phyloP scores from a whole-genome alignment of 1,140 invertebrate species.

The Drosophila melanica region DNA sequence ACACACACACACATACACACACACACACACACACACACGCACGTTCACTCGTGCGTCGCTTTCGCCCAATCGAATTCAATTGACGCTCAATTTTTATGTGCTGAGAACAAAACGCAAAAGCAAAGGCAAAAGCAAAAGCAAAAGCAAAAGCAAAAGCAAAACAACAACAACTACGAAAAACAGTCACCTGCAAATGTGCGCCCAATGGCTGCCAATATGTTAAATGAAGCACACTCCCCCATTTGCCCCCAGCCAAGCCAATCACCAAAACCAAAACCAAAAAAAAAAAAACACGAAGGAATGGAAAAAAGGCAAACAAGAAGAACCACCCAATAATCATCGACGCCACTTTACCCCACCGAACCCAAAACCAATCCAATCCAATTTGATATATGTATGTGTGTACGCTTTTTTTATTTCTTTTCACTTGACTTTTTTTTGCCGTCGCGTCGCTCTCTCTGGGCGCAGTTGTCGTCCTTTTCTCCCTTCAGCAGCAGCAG shows the following conservation, averaged over 20 bases:
- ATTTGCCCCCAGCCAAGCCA: constrained; percentile 10
- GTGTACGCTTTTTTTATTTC: constrained; percentile 24
- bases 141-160: constrained; percentile 17
- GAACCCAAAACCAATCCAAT: constrained; percentile 71
- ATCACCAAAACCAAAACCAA: constrained; percentile 10
- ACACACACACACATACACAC: constrained; percentile 49
- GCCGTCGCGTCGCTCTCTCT: constrained; percentile 20
- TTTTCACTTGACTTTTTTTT: constrained; percentile 16
- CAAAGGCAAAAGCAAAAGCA: constrained; percentile 22
- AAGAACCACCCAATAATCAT: constrained; percentile 51
- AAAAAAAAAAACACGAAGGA: neutral
- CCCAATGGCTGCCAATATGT: constrained; percentile 61
- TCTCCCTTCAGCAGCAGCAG: constrained; percentile 57
- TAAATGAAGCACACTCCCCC: constrained; percentile 40
- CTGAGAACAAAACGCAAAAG: constrained; percentile 32
- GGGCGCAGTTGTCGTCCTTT: constrained; percentile 57
- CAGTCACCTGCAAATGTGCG: constrained; percentile 31
- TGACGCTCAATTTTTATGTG: constrained; percentile 83
- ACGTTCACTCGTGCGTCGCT: constrained; percentile 61
- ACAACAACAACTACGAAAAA: constrained; percentile 23
- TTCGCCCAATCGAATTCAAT: constrained; percentile 83
- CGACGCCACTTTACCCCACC: constrained; percentile 51
- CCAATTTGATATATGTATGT: constrained; percentile 72
- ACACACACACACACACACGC: constrained; percentile 15
- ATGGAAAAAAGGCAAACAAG: neutral